Percentiles rank a stretch among this genome's conserved stretches.
Evolutionary conservation across 2,797 vertebrate species (phyloP).

Genomic region (Myripristis murdjan): DNA sequence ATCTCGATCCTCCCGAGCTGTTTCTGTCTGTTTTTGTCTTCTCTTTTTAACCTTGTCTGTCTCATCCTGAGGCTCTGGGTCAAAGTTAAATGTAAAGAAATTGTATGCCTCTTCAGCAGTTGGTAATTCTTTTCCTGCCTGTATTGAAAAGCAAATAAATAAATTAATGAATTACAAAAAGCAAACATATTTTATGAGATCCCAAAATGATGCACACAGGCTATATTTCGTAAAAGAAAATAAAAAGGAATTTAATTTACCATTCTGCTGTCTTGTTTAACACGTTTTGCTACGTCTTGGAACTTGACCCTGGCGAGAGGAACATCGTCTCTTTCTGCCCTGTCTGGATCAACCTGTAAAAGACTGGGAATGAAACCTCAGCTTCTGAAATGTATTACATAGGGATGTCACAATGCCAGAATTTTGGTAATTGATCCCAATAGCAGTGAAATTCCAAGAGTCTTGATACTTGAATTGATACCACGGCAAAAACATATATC

Average conservation of each 20-base stretch:
- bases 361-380: constrained; percentile 25
- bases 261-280: constrained; percentile 73
- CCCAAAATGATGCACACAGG: neutral
- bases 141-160: constrained; percentile 28
- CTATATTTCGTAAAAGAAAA: neutral
- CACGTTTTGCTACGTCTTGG: constrained; percentile 79
- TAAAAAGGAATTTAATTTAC: neutral
- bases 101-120: constrained; percentile 92
- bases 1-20: constrained; percentile 58
- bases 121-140: constrained; percentile 86
- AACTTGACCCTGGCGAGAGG: constrained; percentile 85
- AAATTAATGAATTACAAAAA: no score
- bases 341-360: constrained; percentile 74
- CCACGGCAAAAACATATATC: no score
- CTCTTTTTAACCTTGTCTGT: constrained; percentile 53
- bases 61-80: constrained; percentile 83
- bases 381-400: neutral
- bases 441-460: no score
- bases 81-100: constrained; percentile 96
- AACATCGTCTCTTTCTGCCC: constrained; percentile 61
- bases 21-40: constrained; percentile 49
- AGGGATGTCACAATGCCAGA: no score
- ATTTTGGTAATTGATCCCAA: no score
- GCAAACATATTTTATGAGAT: neutral
- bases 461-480: no score